Evolutionary conservation across 2,888 invertebrate species (phyloP), one percentile per base, ranked within the genome.

Genomic region (Atherix ibis): DNA sequence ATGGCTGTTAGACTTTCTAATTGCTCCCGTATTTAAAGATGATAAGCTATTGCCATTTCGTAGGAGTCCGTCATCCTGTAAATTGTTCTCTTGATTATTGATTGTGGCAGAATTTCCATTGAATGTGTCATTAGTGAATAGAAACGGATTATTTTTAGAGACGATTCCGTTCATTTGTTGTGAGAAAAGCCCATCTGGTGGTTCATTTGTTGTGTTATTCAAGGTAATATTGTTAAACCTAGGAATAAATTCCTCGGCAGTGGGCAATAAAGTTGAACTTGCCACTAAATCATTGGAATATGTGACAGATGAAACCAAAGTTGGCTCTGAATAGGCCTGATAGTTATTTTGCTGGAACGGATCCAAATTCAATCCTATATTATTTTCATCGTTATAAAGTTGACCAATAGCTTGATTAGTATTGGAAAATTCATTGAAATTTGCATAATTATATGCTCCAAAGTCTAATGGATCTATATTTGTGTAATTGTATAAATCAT

Each of bases 201-300:
- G n/a, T n/a, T n/a, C n/a, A n/a, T n/a, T n/a, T n/a, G n/a, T n/a
- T n/a, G n/a, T n/a, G n/a, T n/a, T n/a, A n/a, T n/a, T 40, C 31
- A 50, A 35, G 25, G 44, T 44, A 28, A 58, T 44, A 38, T 51
- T 54, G 27, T 50, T 49, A 39, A 58, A 51, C 33, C 47, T 49
- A 5, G 59, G 59, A 37, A 60, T 48, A 41, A 60, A 60, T 44
- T 59, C 59, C 3, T 56, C 53, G 2, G 59, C 60, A 3, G 48
- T 48, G 3, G 54, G 51, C 36, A 56, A 50, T 31, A 60, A 45
- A 40, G 52, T 56, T 9, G 59, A 58, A 14, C 39, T 39, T 12
- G 38, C 18, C 12, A 40, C 52, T 48, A 53, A 49, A 41, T 51
- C 53, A 25, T 9, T 16, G 22, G n/a, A 41, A 41, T 37, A 40